Evolutionary conservation across 2,113 vertebrate species (phyloP).

Genomic region (Myotis davidii): DNA sequence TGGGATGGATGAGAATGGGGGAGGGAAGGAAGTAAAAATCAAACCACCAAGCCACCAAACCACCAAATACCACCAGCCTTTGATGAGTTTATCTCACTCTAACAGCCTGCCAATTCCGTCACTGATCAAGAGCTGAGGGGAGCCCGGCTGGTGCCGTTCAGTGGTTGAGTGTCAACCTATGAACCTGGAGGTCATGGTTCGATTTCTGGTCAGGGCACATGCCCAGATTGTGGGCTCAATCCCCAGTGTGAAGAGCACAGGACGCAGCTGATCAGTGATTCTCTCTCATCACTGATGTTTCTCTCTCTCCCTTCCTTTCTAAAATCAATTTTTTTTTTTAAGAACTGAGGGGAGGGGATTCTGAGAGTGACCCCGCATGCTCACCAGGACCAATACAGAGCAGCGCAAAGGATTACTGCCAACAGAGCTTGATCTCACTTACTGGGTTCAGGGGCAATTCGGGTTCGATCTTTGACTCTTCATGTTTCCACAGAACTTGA

Average conservation of each 20-base stretch:
- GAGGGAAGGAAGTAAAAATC: not conserved
- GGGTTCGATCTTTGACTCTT: not conserved
- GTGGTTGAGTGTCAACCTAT: too few species aligned
- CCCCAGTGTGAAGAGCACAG: too few species aligned
- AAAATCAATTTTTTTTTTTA: too few species aligned
- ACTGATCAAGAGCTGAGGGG: not conserved
- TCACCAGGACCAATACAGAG: not conserved
- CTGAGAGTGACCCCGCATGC: not conserved
- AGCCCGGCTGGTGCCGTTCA: not conserved
- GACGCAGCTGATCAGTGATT: too few species aligned
- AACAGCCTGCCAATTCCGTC: not conserved
- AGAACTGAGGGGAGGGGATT: not conserved
- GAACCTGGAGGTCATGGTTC: too few species aligned
- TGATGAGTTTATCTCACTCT: conserved; percentile 6
- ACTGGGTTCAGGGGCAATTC: not conserved
- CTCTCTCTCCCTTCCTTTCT: too few species aligned
- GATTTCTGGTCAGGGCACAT: too few species aligned
- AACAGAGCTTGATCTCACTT: not conserved
- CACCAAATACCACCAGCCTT: not conserved
- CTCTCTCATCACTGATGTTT: too few species aligned
- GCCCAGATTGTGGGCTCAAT: too few species aligned
- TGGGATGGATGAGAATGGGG: not conserved
- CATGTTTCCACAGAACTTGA: not conserved
- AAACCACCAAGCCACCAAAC: not conserved
- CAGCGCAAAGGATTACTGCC: not conserved